Evolutionary conservation across 1,140 invertebrate genomes (phyloP).

Genomic region (Bombus pyrosoma): DNA sequence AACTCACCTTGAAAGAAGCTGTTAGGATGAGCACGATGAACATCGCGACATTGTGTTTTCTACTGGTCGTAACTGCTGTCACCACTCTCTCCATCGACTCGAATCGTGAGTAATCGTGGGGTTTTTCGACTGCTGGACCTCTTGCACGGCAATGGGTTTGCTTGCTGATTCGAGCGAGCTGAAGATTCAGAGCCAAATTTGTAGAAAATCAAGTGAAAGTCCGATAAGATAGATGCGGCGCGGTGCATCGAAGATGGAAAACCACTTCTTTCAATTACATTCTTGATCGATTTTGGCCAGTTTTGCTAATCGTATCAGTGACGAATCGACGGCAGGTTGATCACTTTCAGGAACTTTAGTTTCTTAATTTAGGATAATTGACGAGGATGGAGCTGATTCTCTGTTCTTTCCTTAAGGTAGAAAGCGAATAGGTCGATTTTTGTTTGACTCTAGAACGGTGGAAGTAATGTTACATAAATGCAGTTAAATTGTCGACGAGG

Average conservation of each 20-base stretch:
- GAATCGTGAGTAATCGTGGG: slow-evolving; percentile 65
- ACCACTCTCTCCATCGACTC: slow-evolving; percentile 61
- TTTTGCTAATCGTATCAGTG: too few relatives aligned
- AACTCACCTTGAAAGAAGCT: neutral
- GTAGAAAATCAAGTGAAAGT: slow-evolving; percentile 35
- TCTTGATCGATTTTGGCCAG: neutral
- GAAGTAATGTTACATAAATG: too few relatives aligned
- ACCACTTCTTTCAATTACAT: neutral
- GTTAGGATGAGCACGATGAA: neutral
- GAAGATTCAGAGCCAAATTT: slow-evolving; percentile 4
- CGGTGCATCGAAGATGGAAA: too few relatives aligned
- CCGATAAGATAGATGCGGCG: neutral
- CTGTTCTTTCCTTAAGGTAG: neutral
- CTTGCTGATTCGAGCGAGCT: neutral
- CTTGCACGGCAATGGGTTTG: neutral
- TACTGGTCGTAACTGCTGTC: slow-evolving; percentile 41
- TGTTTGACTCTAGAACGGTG: too few relatives aligned
- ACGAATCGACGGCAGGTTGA: neutral
- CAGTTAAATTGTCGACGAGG: too few relatives aligned
- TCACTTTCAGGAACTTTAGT: neutral
- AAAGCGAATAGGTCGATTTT: neutral
- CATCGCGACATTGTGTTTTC: neutral
- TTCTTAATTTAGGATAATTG: neutral
- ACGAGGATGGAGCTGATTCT: neutral
- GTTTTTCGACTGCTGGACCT: neutral